phyloP scores from a whole-genome alignment of 2,797 vertebrate genomes.

The Mareca penelope region DNA sequence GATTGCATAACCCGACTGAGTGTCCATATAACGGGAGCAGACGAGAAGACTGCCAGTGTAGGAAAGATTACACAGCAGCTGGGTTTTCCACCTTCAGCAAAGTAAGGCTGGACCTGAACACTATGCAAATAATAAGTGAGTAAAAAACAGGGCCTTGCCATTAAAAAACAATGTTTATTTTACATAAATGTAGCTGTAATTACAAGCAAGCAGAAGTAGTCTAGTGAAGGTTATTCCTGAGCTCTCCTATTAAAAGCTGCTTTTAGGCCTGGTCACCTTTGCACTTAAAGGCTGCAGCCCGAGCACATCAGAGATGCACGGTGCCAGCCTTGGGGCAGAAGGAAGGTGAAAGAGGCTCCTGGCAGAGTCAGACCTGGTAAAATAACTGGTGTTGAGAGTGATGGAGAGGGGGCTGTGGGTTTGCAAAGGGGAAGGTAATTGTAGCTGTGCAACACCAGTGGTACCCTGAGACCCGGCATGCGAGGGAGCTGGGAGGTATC shows the following conservation, averaged over 20 bases:
- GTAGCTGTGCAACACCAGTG: neutral
- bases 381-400: neutral
- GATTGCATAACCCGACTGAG: conserved; percentile 93
- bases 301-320: neutral
- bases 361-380: neutral
- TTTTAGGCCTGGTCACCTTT: neutral
- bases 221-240: neutral
- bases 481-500: neutral
- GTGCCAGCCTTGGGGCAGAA: neutral
- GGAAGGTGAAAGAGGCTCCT: neutral
- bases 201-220: neutral
- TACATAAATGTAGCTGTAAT: neutral
- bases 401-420: neutral
- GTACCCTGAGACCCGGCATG: neutral
- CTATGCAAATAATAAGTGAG: conserved; percentile 96
- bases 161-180: neutral
- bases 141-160: conserved; percentile 58
- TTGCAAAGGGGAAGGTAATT: neutral
- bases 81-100: conserved; percentile 93
- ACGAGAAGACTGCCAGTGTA: conserved; percentile 90
- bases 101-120: conserved; percentile 90
- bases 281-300: neutral
- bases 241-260: neutral
- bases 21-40: conserved; percentile 92
- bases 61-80: conserved; percentile 90